phyloP scores from a whole-genome alignment of 2,797 vertebrate genomes.

The Petrocephalus sullivani region DNA sequence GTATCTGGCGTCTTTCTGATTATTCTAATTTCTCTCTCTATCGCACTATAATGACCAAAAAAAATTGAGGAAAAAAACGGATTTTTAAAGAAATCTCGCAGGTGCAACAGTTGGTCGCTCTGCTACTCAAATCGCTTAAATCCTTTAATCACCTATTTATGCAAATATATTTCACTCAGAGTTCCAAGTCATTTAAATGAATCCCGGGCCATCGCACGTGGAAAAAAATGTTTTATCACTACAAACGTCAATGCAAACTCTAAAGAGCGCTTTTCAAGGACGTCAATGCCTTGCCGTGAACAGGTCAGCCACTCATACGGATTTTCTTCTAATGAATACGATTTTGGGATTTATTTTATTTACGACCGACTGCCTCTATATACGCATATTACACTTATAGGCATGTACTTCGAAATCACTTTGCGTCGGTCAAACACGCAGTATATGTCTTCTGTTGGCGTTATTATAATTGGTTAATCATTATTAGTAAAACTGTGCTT shows the following conservation, averaged over 20 bases:
- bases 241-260: conserved; percentile 1
- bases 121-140: not conserved
- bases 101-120: not conserved
- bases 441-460: not conserved
- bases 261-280: not conserved
- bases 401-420: not conserved
- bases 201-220: not conserved
- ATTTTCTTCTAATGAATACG: not conserved
- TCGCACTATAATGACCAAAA: not conserved
- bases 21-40: not conserved
- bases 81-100: not conserved
- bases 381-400: not conserved
- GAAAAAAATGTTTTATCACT: not conserved
- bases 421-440: not conserved
- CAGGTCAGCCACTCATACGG: not conserved
- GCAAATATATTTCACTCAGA: not conserved
- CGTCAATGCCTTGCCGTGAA: not conserved
- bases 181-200: not conserved
- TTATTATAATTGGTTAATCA: not conserved
- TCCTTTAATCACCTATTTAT: not conserved
- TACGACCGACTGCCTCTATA: not conserved
- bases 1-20: not conserved
- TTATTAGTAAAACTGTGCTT: not conserved
- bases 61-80: not conserved
- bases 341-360: not conserved